Evolutionary conservation across 2,888 invertebrate genomes (phyloP).

Genomic region (Campaea margaritaria): DNA sequence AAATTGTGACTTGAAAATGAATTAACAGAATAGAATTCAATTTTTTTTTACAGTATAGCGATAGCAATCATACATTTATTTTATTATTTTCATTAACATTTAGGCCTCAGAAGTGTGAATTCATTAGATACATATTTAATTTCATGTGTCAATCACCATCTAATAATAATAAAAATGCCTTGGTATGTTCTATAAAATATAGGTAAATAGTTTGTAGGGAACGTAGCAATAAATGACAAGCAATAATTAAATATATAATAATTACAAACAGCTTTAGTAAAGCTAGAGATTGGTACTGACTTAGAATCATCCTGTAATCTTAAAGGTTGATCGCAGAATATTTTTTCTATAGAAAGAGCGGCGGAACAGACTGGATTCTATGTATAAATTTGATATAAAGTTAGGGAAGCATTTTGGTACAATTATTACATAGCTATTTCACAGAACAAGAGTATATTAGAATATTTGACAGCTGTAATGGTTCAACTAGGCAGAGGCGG

Average conservation of each 20-base stretch:
- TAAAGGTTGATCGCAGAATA: slow-evolving; percentile 69
- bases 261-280: slow-evolving; percentile 75
- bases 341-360: slow-evolving; percentile 78
- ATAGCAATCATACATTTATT: slow-evolving; percentile 9
- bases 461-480: slow-evolving; percentile 72
- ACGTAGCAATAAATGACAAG: slow-evolving; percentile 81
- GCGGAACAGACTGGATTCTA: slow-evolving; percentile 69
- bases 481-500: slow-evolving; percentile 77
- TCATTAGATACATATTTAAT: slow-evolving; percentile 7
- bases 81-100: slow-evolving; percentile 8
- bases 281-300: slow-evolving; percentile 82
- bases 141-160: slow-evolving; percentile 39
- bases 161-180: slow-evolving; percentile 41
- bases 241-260: slow-evolving; percentile 68
- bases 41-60: slow-evolving; percentile 20
- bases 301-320: slow-evolving; percentile 72
- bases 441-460: slow-evolving; percentile 71
- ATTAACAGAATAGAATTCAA: slow-evolving; percentile 26
- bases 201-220: slow-evolving; percentile 66
- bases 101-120: slow-evolving; percentile 10
- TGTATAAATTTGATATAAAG: slow-evolving; percentile 61
- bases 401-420: slow-evolving; percentile 71
- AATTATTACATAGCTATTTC: slow-evolving; percentile 73
- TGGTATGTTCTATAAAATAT: slow-evolving; percentile 50
- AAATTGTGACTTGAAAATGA: slow-evolving; percentile 38